Conservation (phyloP, 1,140 invertebrate genomes). For the Sminthurinus signatus region DNA sequence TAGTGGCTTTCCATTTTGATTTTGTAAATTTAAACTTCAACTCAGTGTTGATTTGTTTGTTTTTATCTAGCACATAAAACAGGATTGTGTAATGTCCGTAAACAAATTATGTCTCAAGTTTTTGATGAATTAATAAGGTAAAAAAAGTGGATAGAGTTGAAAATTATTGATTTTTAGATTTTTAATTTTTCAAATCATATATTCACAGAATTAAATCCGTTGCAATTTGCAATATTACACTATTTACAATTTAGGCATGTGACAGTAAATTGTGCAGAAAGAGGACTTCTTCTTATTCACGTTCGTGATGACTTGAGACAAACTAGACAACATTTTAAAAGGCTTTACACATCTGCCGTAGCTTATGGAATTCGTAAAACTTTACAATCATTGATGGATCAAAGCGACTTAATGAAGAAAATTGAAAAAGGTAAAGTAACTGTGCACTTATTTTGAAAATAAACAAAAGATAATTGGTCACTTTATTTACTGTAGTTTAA, state of each 20-base stretch:
- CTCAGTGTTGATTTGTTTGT: no score
- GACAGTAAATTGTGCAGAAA: slow-evolving; percentile 93
- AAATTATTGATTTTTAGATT: neutral
- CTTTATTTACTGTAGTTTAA: no score
- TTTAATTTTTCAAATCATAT: neutral
- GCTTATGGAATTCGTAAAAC: slow-evolving; percentile 98
- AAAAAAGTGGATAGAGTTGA: neutral
- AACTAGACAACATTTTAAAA: slow-evolving; percentile 89
- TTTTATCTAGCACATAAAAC: slow-evolving; percentile 87
- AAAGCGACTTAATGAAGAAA: slow-evolving; percentile 65
- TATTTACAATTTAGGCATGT: slow-evolving; percentile 89
- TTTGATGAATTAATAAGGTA: slow-evolving; percentile 76
- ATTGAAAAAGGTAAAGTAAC: slow-evolving; percentile 73
- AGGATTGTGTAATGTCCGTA: slow-evolving; percentile 88
- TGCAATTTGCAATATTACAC: slow-evolving; percentile 58
- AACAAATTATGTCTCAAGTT: slow-evolving; percentile 92
- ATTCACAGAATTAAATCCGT: slow-evolving; percentile 10
- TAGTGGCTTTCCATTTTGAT: no score
- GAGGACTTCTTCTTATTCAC: slow-evolving; percentile 83
- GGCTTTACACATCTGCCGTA: slow-evolving; percentile 92
- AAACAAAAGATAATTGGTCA: no score
- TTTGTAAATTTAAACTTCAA: no score
- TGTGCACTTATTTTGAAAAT: no score
- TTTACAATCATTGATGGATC: slow-evolving; percentile 58
- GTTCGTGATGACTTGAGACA: slow-evolving; percentile 92